Base-by-base conservation (phyloP, 2,797 vertebrate genomes). In the Urophycis tenuis region DNA sequence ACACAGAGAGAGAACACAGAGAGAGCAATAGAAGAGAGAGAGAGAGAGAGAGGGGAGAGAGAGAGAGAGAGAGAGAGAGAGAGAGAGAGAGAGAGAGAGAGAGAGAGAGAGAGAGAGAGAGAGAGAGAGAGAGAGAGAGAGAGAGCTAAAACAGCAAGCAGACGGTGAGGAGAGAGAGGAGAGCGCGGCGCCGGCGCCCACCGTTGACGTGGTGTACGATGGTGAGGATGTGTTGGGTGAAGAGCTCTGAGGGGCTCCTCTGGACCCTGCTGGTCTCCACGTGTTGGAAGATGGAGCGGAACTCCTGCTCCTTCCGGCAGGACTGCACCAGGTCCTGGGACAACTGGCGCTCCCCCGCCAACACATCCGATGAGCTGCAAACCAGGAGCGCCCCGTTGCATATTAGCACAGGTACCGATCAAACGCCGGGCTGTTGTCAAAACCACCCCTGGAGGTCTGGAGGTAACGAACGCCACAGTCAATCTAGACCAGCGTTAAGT, bases 171-270 rank as follows among this genome's bases (percentile, higher is more conserved):
- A 12, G 74, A 85, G 91, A 29, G 60, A 3, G 60, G 60, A 53
- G 45, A 53, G 45, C 3, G 17, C 1, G 60, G 60, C 10, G 60
- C 5, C 60, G 12, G 25, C 10, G 60, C 60, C 90, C 80, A 98
- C 98, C 96, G 97, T 96, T 96, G 36, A 97, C 95, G 33, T 98
- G 95, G 85, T 99, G 98, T 80, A 99, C 95, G 32, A 99, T 97
- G 64, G 96, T 94, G 90, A 99, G 97, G 49, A 99, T 97, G 83
- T 99, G 98, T 77, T 99, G 97, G 77, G 98, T 95, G 91, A 99
- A 99, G 70, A 97, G 91, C 81, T 99, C 98, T 4, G 95, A 97
- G 19, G 96, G 95, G 80, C 95, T 95, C 32, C 94, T 92, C 85
- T 95, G 94, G 33, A 92, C 88, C 87, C 94, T 95, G 82, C 95